phyloP scores from a whole-genome alignment of 2,797 vertebrate species.

The Sitta carolinensis region DNA sequence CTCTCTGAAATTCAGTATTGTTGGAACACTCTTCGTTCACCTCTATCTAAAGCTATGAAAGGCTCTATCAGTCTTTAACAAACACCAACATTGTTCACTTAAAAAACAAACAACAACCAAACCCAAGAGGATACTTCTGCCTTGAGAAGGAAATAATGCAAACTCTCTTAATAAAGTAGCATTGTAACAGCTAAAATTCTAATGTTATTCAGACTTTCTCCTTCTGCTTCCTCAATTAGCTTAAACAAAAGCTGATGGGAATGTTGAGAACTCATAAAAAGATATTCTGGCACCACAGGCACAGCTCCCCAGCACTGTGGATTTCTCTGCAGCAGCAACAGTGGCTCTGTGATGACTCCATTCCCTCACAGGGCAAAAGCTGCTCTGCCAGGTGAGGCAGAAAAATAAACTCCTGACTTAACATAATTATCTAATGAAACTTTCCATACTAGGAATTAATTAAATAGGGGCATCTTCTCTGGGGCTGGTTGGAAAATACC shows the following conservation, averaged over 20 bases:
- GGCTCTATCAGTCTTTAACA: neutral
- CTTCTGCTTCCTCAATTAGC: neutral
- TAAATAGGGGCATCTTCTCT: neutral
- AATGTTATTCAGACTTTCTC: neutral
- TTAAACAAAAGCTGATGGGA: neutral
- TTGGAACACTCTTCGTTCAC: neutral
- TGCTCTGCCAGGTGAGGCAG: neutral
- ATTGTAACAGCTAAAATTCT: neutral
- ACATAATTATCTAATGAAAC: neutral
- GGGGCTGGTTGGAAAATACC: neutral
- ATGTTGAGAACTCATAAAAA: neutral
- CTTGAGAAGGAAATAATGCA: neutral
- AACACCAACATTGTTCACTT: neutral
- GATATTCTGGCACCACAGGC: neutral
- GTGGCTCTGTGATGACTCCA: neutral
- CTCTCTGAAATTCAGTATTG: neutral
- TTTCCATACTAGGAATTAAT: neutral
- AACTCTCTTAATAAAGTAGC: neutral
- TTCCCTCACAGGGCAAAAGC: neutral
- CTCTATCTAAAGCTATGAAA: neutral
- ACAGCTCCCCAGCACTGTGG: neutral
- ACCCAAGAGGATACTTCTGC: neutral
- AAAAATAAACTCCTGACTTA: constrained; percentile 9
- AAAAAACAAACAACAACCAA: neutral
- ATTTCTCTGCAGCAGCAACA: neutral